These are phyloP conservation scores for Malacoctenus gilli DNA, from an alignment of 2,797 vertebrate species.

Conservation along the genomic window DNA sequence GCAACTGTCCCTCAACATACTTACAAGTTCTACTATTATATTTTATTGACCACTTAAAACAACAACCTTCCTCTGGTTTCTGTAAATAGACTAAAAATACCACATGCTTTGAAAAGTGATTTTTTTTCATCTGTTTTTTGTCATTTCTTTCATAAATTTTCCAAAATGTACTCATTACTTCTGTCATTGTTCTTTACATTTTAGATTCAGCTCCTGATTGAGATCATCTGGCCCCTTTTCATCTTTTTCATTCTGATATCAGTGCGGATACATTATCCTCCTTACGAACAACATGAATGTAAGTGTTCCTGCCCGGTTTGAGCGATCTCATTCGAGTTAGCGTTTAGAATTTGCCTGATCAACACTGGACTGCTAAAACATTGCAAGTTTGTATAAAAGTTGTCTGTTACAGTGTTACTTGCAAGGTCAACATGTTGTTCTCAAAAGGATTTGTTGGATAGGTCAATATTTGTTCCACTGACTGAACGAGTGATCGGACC, in stretches of 20 bases:
- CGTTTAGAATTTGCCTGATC: no score
- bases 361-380: no score
- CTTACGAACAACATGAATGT: slow-evolving; percentile 98
- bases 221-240: slow-evolving; percentile 96
- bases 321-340: no score
- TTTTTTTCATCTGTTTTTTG: no score
- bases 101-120: no score
- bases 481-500: slow-evolving; percentile 34
- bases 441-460: slow-evolving; percentile 20
- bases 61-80: not conserved
- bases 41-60: not conserved
- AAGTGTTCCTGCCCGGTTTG: slow-evolving; percentile 61
- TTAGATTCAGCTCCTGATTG: slow-evolving; percentile 93
- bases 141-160: not conserved
- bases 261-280: slow-evolving; percentile 92
- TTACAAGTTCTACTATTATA: not conserved
- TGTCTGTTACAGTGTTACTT: not conserved
- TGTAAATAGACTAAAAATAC: no score
- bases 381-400: no score
- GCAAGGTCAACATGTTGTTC: slow-evolving; percentile 32
- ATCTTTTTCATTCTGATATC: slow-evolving; percentile 98
- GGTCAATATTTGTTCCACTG: slow-evolving; percentile 72
- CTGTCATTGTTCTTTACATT: slow-evolving; percentile 5
- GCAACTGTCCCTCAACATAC: not conserved
- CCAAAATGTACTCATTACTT: not conserved